Conservation (phyloP, 2,888 invertebrate species). For the Tenthredo mesomela region DNA sequence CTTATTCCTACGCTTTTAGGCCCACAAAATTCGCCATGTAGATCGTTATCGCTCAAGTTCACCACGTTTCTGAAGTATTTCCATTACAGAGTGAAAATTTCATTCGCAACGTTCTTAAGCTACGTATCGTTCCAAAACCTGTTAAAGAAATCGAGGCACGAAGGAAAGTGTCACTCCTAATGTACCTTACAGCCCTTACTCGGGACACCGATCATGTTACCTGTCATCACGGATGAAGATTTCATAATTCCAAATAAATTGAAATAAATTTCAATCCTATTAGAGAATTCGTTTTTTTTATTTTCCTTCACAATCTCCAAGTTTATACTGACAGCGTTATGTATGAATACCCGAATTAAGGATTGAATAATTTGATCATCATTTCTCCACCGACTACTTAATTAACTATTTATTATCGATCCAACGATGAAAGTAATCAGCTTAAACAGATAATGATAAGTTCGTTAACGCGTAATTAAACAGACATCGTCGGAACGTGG, state of each 20-base stretch:
- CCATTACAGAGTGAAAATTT: conserved; percentile 35
- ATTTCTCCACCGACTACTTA: neutral
- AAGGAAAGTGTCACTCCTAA: conserved; percentile 6
- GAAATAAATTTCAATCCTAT: neutral
- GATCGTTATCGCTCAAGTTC: conserved; percentile 46
- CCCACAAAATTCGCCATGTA: conserved; percentile 34
- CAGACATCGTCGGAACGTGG: neutral
- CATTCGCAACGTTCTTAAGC: conserved; percentile 13
- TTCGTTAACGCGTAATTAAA: conserved; percentile 18
- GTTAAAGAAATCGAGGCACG: conserved; percentile 33
- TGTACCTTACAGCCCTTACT: neutral
- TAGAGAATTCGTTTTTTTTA: neutral
- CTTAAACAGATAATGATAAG: neutral
- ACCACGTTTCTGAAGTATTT: conserved; percentile 43
- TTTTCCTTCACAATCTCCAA: neutral
- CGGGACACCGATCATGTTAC: neutral
- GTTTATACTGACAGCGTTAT: neutral
- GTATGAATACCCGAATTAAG: neutral
- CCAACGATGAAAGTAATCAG: neutral
- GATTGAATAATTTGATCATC: neutral
- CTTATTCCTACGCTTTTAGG: conserved; percentile 22
- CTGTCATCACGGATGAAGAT: conserved; percentile 8
- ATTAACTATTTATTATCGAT: neutral
- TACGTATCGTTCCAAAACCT: neutral
- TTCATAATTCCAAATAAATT: neutral